Conservation (phyloP, 2,888 invertebrate species). For the Lymantria dispar region DNA sequence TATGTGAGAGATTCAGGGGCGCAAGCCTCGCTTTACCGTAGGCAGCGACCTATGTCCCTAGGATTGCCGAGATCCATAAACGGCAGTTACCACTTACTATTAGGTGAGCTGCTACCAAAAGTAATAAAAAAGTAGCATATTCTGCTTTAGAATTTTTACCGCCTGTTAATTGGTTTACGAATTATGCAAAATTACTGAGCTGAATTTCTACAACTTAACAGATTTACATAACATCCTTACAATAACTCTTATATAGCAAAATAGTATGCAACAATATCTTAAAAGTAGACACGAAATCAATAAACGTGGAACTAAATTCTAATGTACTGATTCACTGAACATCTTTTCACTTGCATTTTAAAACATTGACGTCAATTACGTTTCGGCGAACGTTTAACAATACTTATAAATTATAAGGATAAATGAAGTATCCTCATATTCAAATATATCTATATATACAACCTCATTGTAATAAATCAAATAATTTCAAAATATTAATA, state of each 20-base stretch:
- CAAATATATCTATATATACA: neutral
- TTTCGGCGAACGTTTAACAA: conserved; percentile 40
- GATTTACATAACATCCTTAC: neutral
- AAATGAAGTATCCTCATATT: conserved; percentile 21
- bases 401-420: conserved; percentile 37
- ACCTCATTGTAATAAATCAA: neutral
- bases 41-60: too few species aligned
- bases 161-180: too few species aligned
- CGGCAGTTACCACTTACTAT: too few species aligned
- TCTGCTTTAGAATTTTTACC: too few species aligned
- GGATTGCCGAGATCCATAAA: too few species aligned
- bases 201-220: conserved; percentile 5
- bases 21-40: too few species aligned
- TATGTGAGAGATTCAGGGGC: too few species aligned
- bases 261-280: neutral
- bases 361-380: conserved; percentile 60
- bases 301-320: conserved; percentile 35
- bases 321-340: conserved; percentile 48
- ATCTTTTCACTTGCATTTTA: conserved; percentile 50
- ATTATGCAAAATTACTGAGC: too few species aligned
- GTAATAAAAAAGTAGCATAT: too few species aligned
- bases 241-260: neutral
- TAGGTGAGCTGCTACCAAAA: too few species aligned
- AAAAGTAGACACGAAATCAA: conserved; percentile 18
- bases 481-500: too few species aligned